Evolutionary conservation across 2,113 vertebrate genomes (phyloP), one percentile per base, ranked within the genome.

Genomic region (Mobula birostris): DNA sequence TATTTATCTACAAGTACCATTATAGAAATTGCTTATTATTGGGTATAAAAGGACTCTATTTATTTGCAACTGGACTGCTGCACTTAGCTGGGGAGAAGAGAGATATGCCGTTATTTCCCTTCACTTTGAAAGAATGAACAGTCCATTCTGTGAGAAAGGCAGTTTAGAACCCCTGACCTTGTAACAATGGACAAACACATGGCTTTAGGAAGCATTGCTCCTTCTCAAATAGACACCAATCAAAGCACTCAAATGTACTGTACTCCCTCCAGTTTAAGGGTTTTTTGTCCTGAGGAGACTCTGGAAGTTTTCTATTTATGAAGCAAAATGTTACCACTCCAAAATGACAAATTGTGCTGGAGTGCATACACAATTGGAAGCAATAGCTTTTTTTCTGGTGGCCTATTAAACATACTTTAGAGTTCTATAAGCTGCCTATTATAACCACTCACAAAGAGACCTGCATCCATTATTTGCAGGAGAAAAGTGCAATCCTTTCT

Each of bases 291-390:
- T 93, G 68, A 40, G 63, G 63, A 72, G 63, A 93, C 74, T 92
- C 36, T 48, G 68, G 68, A 93, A 93, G 91, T 93, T 93, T 93
- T 40, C 70, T 76, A 74, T 93, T 93, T 93, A 72, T 74, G 91
- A 72, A 74, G 68, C 40, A n/a, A 74, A 93, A 76, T 19, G 70
- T 56, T 90, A 74, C 68, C 36, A 56, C 68, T 93, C 70, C 36
- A 27, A 87, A 70, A 72, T 78, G 94, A 94, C 78, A 80, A 93
- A 93, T 94, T 91, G 1, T 14, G 40, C 72, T 90, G 29, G 48
- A 88, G 88, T 70, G 88, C 66, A 24, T 70, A 70, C 61, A 91
- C 88, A 91, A 68, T 91, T 91, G 88, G 88, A 40, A 9, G 36
- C 9, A 93, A 93, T 93, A 40, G 90, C 68, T 93, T 93, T 72